Conservation (phyloP, 2,113 vertebrate genomes). For the Leucosticte australis region DNA sequence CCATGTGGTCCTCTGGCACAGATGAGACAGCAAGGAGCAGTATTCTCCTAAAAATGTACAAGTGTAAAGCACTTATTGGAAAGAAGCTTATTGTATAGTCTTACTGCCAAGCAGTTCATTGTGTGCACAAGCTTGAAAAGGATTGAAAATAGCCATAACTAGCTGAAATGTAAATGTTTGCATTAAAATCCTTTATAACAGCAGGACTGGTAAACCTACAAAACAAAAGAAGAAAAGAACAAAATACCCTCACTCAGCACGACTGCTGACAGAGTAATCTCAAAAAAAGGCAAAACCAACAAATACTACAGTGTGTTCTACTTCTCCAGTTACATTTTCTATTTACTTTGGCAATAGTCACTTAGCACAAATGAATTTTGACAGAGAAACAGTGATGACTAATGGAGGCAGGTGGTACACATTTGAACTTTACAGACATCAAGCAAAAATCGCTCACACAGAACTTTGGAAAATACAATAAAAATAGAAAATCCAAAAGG, state of each 20-base stretch:
- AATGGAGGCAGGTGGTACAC: conserved; percentile 1
- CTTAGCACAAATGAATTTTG: not conserved
- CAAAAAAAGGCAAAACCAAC: not conserved
- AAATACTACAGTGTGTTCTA: not conserved
- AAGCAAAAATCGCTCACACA: not conserved
- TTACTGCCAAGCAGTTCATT: not conserved
- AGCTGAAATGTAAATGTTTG: conserved; percentile 11
- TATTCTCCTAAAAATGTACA: not conserved
- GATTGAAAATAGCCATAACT: not conserved
- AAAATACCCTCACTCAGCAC: not conserved
- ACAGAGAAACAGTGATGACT: not conserved
- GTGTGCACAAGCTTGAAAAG: not conserved
- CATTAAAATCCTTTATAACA: not conserved
- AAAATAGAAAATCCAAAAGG: not conserved
- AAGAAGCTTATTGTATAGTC: not conserved
- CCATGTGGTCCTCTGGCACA: not conserved
- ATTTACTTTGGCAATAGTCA: conserved; percentile 6
- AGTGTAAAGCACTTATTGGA: not conserved
- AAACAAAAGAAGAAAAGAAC: not conserved
- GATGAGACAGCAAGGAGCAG: not conserved
- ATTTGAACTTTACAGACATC: conserved; percentile 32
- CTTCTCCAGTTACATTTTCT: not conserved
- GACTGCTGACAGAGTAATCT: not conserved
- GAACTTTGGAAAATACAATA: not conserved
- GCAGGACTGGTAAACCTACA: not conserved